Conservation (phyloP, 2,888 invertebrate species). For the Melinopterus prodromus region DNA sequence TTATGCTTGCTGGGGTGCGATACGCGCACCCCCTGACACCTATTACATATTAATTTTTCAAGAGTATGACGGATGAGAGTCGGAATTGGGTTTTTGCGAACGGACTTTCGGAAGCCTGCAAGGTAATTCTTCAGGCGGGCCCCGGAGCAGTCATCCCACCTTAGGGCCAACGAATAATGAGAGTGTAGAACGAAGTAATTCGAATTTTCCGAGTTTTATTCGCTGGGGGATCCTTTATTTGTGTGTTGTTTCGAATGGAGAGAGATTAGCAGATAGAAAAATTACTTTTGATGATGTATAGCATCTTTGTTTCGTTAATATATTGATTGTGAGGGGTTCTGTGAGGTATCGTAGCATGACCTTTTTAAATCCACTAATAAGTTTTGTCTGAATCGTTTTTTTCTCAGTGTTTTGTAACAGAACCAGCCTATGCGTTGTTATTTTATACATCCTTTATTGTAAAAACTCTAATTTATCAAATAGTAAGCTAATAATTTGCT, state of each 20-base stretch:
- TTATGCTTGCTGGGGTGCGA: slow-evolving; percentile 25
- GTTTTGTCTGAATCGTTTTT: too few relatives aligned
- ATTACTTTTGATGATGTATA: too few relatives aligned
- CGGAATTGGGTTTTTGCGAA: neutral
- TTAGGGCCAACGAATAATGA: neutral
- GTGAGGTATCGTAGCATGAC: too few relatives aligned
- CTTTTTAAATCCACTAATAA: too few relatives aligned
- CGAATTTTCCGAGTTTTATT: neutral
- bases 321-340: too few relatives aligned
- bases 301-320: too few relatives aligned
- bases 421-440: too few relatives aligned
- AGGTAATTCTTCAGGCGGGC: neutral
- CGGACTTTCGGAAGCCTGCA: neutral
- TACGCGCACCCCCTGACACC: neutral
- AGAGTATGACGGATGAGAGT: slow-evolving; percentile 15
- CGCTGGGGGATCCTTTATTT: neutral
- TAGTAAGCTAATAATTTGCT: too few relatives aligned
- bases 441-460: too few relatives aligned
- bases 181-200: neutral
- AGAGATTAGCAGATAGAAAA: too few relatives aligned
- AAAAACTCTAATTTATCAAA: too few relatives aligned
- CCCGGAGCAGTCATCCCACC: neutral
- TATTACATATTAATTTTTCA: slow-evolving; percentile 31
- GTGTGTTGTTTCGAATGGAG: neutral
- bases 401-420: too few relatives aligned